phyloP scores from a whole-genome alignment of 2,797 vertebrate genomes.

The Diplodus puntazzo region DNA sequence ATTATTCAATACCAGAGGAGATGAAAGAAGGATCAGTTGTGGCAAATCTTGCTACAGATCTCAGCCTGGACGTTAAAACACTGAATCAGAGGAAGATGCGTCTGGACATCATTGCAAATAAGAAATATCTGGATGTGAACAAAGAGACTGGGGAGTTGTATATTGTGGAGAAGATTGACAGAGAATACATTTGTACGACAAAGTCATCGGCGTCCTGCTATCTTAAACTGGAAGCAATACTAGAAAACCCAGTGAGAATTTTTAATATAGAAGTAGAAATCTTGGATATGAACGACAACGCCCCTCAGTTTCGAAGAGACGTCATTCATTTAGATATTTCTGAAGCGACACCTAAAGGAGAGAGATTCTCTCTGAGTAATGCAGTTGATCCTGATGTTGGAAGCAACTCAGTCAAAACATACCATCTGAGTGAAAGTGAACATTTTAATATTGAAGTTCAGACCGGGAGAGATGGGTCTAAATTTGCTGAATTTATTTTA shows the following conservation, averaged over 20 bases:
- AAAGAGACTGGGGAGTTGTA: slow-evolving; percentile 71
- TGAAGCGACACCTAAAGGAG: slow-evolving; percentile 65
- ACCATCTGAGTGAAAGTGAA: slow-evolving; percentile 71
- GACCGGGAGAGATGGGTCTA: slow-evolving; percentile 64
- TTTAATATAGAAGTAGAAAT: slow-evolving; percentile 75
- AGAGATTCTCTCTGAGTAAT: slow-evolving; percentile 80
- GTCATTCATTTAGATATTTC: slow-evolving; percentile 76
- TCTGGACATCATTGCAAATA: slow-evolving; percentile 72
- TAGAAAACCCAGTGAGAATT: slow-evolving; percentile 70
- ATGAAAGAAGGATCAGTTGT: slow-evolving; percentile 77
- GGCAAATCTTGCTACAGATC: slow-evolving; percentile 79
- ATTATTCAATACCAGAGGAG: slow-evolving; percentile 76
- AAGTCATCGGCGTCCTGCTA: slow-evolving; percentile 56
- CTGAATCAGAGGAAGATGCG: slow-evolving; percentile 66
- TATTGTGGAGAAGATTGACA: slow-evolving; percentile 81
- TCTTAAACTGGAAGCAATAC: slow-evolving; percentile 62
- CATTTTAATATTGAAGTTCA: slow-evolving; percentile 74
- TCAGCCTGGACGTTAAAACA: slow-evolving; percentile 70
- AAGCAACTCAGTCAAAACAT: slow-evolving; percentile 69
- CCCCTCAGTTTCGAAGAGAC: slow-evolving; percentile 51
- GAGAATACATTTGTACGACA: slow-evolving; percentile 64
- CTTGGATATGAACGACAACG: slow-evolving; percentile 77
- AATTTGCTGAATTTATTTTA: slow-evolving; percentile 65
- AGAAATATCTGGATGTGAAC: slow-evolving; percentile 73
- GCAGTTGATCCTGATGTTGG: slow-evolving; percentile 80